Base-by-base conservation (phyloP, 2,888 invertebrate genomes). In the Agonum fuliginosum region DNA sequence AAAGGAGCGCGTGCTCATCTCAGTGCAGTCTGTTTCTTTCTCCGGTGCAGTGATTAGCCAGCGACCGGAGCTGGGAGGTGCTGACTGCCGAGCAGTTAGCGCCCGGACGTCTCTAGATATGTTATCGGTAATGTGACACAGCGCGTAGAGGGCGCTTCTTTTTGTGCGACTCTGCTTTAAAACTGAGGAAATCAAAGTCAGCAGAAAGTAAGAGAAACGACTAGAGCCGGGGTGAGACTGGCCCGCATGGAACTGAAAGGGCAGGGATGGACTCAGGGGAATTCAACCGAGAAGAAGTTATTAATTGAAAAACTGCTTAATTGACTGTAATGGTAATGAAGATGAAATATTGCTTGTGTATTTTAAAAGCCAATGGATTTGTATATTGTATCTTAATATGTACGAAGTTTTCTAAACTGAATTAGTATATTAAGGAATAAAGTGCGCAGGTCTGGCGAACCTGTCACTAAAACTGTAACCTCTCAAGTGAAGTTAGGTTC, bases 161-260 rank as follows among this genome's bases (percentile, higher is more conserved):
- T 77, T 77, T 77, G 58, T 41, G 54, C 77, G 70, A 77, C 30
- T 67, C 41, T 69, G 77, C 70, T 77, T 77, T 77, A 77, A 77
- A 77, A 69, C 58, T 69, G 70, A 77, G 77, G 70, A 77, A 77
- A 77, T 77, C 77, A 77, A 77, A 77, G 77, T 77, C 77, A 77
- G 77, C 77, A 77, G 77, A 77, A 77, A 70, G 77, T 70, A 70
- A 70, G 70, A 70, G 77, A 77, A 77, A 77, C 70, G 76, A 70
- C 51, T 41, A n/a, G 70, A 75, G 34, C 46, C 20, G 58, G n/a
- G 34, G 41, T 1, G 20, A 6, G 73, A 22, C 2, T 6, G 14
- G 48, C 74, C 74, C 74, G 74, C 65, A 74, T 75, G 51, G 19
- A 75, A 75, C 51, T 34, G 37, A 48, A 17, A 30, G 41, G 3